Conservation (phyloP, 2,888 invertebrate species). For the Onchidella celtica region DNA sequence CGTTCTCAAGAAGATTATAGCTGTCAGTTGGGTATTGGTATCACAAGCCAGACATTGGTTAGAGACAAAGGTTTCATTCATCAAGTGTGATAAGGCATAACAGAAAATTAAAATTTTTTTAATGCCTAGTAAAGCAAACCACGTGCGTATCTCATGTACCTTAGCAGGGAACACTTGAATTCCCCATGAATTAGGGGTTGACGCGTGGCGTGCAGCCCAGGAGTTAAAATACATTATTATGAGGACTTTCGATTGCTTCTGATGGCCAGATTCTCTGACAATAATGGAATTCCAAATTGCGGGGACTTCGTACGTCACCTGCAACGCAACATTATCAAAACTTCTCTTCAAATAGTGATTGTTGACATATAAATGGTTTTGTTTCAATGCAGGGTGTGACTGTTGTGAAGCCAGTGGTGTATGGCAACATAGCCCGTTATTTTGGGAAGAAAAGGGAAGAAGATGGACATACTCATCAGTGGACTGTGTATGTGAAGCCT, state of each 20-base stretch:
- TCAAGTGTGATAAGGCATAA: too few relatives aligned
- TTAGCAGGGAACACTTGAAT: too few relatives aligned
- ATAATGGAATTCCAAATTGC: not conserved
- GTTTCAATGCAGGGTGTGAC: constrained; percentile 72
- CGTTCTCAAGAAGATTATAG: too few relatives aligned
- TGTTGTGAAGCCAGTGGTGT: constrained; percentile 95
- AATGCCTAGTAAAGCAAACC: too few relatives aligned
- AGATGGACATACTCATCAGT: constrained; percentile 99
- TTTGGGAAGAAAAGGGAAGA: constrained; percentile 98
- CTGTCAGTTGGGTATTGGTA: too few relatives aligned
- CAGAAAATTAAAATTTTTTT: too few relatives aligned
- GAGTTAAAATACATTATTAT: not conserved
- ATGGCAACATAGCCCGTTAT: constrained; percentile 96
- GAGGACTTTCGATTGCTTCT: not conserved
- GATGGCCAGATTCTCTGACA: not conserved
- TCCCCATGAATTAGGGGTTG: too few relatives aligned
- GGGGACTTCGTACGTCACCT: not conserved
- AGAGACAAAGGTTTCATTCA: too few relatives aligned
- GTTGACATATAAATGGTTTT: not conserved
- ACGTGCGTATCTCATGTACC: too few relatives aligned
- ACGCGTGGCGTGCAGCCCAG: not conserved
- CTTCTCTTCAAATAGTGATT: not conserved
- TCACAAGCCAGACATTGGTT: too few relatives aligned
- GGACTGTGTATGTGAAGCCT: constrained; percentile 98
- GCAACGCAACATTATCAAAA: not conserved